phyloP scores from a whole-genome alignment of 2,888 invertebrate species.

The Dolichomitus sp. region DNA sequence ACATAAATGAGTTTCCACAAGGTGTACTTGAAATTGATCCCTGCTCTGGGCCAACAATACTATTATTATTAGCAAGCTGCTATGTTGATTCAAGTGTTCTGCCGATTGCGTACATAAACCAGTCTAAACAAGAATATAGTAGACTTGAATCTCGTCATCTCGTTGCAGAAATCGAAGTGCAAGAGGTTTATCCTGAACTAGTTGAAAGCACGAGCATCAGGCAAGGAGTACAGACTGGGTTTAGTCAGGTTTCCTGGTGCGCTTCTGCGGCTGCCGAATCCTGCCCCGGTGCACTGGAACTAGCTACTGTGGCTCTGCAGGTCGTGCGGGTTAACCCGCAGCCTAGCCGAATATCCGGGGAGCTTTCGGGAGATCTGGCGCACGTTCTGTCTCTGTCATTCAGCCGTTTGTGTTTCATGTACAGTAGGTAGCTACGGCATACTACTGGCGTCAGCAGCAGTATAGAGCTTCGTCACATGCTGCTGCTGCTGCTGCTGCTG shows the following conservation, averaged over 20 bases:
- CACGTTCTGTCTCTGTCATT: constrained; percentile 55
- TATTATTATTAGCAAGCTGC: constrained; percentile 39
- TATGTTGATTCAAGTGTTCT: constrained; percentile 29
- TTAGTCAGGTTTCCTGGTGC: constrained; percentile 50
- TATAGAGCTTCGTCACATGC: constrained; percentile 61
- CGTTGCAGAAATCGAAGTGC: constrained; percentile 40
- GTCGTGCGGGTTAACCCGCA: constrained; percentile 62
- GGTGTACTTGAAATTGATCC: background rate
- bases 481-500: constrained; percentile 52
- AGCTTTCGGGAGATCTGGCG: constrained; percentile 61
- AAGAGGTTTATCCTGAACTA: constrained; percentile 44
- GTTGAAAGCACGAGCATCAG: constrained; percentile 31
- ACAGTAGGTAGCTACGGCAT: constrained; percentile 13
- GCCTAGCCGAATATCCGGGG: constrained; percentile 64
- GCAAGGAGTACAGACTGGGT: constrained; percentile 48
- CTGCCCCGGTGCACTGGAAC: constrained; percentile 21
- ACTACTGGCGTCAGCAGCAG: constrained; percentile 45
- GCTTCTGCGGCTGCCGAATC: constrained; percentile 32
- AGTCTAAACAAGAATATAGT: constrained; percentile 36
- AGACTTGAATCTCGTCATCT: constrained; percentile 49
- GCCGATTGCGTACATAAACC: constrained; percentile 45
- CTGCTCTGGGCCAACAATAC: background rate
- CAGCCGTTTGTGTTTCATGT: constrained; percentile 49
- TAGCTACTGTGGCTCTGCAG: constrained; percentile 53
- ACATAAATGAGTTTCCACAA: background rate